phyloP scores from a whole-genome alignment of 2,888 invertebrate species.

The Acleris cristana region DNA sequence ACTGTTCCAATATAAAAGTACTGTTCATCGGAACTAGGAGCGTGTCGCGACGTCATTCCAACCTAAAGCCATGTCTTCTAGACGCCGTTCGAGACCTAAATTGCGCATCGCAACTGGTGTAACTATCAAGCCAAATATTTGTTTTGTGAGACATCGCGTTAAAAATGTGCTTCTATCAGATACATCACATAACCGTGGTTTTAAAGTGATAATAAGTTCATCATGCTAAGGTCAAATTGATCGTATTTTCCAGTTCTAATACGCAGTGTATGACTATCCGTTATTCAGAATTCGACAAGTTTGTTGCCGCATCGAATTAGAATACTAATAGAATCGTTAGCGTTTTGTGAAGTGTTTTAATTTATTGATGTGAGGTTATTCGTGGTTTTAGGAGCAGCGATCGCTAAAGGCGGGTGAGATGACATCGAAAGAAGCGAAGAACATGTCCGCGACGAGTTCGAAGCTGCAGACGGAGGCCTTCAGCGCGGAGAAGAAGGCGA shows the following conservation, averaged over 20 bases:
- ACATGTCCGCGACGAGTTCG: constrained; percentile 92
- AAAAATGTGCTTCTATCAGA: constrained; percentile 50
- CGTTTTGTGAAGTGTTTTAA: constrained; percentile 25
- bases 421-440: constrained; percentile 93
- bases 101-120: constrained; percentile 75
- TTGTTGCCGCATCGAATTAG: constrained; percentile 33
- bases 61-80: constrained; percentile 70
- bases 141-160: constrained; percentile 63
- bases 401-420: constrained; percentile 93
- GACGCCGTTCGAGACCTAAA: constrained; percentile 75
- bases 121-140: constrained; percentile 70
- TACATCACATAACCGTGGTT: constrained; percentile 53
- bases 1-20: constrained; percentile 72
- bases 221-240: constrained; percentile 48
- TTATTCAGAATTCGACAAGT: constrained; percentile 27
- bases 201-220: constrained; percentile 61
- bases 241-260: constrained; percentile 35
- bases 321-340: constrained; percentile 33
- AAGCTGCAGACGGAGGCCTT: constrained; percentile 94
- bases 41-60: constrained; percentile 56
- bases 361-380: constrained; percentile 27
- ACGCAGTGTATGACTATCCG: constrained; percentile 11
- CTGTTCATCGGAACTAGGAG: constrained; percentile 64
- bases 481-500: constrained; percentile 91
- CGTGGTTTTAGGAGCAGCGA: constrained; percentile 88